Evolutionary conservation across 35 echinoderm and acorn worm genomes (phyloP).

Genomic region (Apostichopus japonicus): DNA sequence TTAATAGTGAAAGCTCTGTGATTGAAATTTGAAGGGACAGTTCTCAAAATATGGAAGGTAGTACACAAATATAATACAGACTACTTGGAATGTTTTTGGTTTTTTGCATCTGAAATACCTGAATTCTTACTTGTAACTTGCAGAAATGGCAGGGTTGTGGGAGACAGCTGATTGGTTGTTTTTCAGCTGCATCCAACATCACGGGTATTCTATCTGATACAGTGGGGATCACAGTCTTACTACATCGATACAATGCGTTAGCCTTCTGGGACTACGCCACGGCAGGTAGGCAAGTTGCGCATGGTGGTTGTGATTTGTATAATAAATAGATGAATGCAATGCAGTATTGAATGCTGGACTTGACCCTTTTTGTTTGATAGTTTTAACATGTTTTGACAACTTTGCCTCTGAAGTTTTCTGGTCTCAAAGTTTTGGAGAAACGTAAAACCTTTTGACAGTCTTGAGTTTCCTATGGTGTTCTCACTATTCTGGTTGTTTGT

Average conservation of each 20-base stretch:
- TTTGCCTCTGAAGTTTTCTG: too few species aligned
- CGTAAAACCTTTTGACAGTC: too few species aligned
- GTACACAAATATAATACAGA: slow-evolving; percentile 4
- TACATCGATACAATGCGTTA: slow-evolving; percentile 80
- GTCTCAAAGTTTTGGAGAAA: too few species aligned
- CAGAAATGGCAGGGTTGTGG: slow-evolving; percentile 79
- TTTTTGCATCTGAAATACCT: not conserved
- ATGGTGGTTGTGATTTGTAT: too few species aligned
- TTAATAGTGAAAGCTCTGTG: too few species aligned
- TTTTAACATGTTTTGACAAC: not conserved
- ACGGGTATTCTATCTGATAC: slow-evolving; percentile 88
- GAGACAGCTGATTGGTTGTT: slow-evolving; percentile 91
- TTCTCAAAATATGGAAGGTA: too few species aligned
- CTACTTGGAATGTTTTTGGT: not conserved
- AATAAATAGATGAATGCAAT: not conserved
- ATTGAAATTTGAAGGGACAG: too few species aligned
- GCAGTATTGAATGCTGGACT: not conserved
- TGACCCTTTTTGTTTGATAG: not conserved
- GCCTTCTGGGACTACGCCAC: slow-evolving; percentile 98
- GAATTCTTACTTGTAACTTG: not conserved
- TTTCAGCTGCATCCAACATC: slow-evolving; percentile 92
- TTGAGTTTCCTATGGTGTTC: too few species aligned
- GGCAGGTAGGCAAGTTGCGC: slow-evolving; percentile 59
- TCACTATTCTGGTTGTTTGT: too few species aligned
- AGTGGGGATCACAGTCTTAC: slow-evolving; percentile 67